These are phyloP conservation scores for Arge pagana DNA, from an alignment of 2,888 invertebrate genomes.

Conservation along the genomic window DNA sequence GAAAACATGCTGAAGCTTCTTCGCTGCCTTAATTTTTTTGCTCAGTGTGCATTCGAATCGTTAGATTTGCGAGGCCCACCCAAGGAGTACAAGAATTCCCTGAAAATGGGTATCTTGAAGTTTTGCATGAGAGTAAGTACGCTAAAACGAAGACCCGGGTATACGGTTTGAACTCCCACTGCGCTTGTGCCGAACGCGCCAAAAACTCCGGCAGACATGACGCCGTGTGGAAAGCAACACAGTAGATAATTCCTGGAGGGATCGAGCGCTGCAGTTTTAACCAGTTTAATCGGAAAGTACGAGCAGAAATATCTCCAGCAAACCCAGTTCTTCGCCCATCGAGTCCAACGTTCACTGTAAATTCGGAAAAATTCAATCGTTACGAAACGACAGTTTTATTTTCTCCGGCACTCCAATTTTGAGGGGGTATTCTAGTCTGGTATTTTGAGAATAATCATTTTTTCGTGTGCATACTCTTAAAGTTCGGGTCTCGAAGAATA, in stretches of 20 bases:
- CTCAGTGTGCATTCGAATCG: too few species aligned
- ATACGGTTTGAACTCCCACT: constrained; percentile 61
- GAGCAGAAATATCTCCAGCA: constrained; percentile 77
- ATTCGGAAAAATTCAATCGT: constrained; percentile 10
- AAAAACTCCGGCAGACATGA: constrained; percentile 80
- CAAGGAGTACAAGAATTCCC: constrained; percentile 67
- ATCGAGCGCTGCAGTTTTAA: constrained; percentile 83
- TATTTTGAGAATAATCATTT: too few species aligned
- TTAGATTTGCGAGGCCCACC: constrained; percentile 60
- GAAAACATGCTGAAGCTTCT: not conserved
- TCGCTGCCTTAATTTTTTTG: too few species aligned
- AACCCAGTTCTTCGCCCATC: constrained; percentile 68
- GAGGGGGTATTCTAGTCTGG: too few species aligned
- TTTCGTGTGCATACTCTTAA: too few species aligned
- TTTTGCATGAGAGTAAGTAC: constrained; percentile 74
- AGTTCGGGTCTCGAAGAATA: too few species aligned
- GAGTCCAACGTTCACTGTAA: constrained; percentile 57
- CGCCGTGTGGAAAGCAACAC: constrained; percentile 90
- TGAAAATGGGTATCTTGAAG: constrained; percentile 72
- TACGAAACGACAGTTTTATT: not conserved
- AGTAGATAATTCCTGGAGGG: too few species aligned
- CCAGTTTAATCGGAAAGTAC: constrained; percentile 84
- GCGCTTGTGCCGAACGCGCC: constrained; percentile 78
- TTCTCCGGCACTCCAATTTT: too few species aligned
- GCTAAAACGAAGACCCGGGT: constrained; percentile 67